phyloP scores from a whole-genome alignment of 2,113 vertebrate genomes.

The Ceuthmochares aereus region DNA sequence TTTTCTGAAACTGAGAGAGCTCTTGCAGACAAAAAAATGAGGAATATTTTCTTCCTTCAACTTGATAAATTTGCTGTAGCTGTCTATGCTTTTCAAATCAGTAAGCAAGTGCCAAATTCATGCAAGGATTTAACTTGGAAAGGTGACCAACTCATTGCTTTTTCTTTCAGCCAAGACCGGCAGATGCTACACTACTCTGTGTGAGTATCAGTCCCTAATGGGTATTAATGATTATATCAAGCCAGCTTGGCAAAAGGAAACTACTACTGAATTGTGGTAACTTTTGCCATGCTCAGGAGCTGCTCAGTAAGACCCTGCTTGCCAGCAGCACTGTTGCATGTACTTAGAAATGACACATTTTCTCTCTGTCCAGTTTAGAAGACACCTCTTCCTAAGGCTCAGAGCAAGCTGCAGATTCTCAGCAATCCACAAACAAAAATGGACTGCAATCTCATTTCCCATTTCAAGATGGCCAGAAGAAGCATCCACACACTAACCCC shows the following conservation, averaged over 20 bases:
- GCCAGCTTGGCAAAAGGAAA: background rate
- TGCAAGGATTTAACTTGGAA: background rate
- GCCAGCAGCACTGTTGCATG: background rate
- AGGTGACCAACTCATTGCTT: background rate
- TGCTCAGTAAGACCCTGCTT: background rate
- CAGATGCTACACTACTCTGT: background rate
- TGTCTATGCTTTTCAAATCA: background rate
- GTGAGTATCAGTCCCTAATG: background rate
- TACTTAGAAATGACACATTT: background rate
- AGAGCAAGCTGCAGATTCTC: background rate
- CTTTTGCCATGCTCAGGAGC: background rate
- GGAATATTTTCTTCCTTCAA: background rate
- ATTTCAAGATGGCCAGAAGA: background rate
- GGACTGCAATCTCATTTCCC: background rate
- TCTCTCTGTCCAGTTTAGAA: background rate
- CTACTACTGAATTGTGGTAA: background rate
- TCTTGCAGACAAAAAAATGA: background rate
- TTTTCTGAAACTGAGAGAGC: background rate
- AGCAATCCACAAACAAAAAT: background rate
- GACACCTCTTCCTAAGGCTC: background rate
- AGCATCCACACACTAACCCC: background rate
- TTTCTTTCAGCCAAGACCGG: constrained; percentile 15
- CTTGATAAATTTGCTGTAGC: background rate
- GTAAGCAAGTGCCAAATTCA: background rate
- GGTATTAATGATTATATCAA: background rate